phyloP scores from a whole-genome alignment of 2,888 invertebrate species.

The Brachypalpus laphriformis region DNA sequence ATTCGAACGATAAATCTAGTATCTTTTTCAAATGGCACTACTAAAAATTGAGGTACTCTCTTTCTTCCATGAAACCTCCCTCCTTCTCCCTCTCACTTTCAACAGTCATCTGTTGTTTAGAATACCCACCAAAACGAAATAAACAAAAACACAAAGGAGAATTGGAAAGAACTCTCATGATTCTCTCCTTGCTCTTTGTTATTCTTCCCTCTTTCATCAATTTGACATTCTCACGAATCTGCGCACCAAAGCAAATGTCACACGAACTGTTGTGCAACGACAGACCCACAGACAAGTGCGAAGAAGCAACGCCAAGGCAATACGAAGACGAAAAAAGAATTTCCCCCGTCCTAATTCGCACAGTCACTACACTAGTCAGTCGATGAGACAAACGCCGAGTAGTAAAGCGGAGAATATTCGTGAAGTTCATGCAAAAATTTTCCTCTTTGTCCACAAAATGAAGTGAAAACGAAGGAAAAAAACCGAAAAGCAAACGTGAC shows the following conservation, averaged over 20 bases:
- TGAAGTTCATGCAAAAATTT: conserved; percentile 6
- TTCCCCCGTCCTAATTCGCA: background rate
- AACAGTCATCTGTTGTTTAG: conserved; percentile 46
- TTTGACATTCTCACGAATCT: conserved; percentile 50
- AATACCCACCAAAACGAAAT: conserved; percentile 25
- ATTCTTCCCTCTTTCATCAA: conserved; percentile 45
- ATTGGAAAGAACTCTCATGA: background rate
- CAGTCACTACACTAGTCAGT: conserved; percentile 18
- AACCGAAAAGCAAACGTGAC: conserved; percentile 4
- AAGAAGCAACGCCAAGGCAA: conserved; percentile 41
- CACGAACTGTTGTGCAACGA: conserved; percentile 43
- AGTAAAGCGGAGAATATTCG: conserved; percentile 37
- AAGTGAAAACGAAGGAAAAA: conserved; percentile 47
- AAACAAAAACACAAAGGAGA: conserved; percentile 48
- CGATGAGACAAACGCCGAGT: conserved; percentile 47
- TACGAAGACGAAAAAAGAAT: conserved; percentile 17
- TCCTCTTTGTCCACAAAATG: conserved; percentile 51
- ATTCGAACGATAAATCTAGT: conserved; percentile 17
- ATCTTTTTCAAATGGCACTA: background rate
- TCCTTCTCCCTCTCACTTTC: background rate
- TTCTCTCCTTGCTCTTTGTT: conserved; percentile 44
- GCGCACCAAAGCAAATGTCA: conserved; percentile 33
- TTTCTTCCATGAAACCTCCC: background rate
- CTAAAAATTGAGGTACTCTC: background rate
- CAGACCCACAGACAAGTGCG: background rate